These are phyloP conservation scores for Ichneumoninae sp. DNA, from an alignment of 2,888 invertebrate genomes.

Conservation along the genomic window DNA sequence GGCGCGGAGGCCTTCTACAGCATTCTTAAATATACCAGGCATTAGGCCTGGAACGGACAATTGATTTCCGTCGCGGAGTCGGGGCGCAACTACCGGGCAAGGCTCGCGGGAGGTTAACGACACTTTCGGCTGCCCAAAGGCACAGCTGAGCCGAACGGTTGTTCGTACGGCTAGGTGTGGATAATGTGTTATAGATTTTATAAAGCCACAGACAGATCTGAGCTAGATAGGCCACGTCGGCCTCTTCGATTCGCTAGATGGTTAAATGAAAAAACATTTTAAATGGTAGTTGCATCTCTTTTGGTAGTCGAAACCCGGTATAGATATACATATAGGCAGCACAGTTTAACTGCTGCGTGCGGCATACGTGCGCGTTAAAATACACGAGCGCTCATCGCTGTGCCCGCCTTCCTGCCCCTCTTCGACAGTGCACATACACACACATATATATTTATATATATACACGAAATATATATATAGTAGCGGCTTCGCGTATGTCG, in stretches of 20 bases:
- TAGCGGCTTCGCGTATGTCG: constrained; percentile 16
- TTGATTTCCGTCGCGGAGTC: constrained; percentile 72
- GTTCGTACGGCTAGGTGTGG: constrained; percentile 68
- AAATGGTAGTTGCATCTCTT: not conserved
- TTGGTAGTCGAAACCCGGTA: not conserved
- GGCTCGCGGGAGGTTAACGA: constrained; percentile 80
- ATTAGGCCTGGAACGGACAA: constrained; percentile 72
- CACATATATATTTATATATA: not conserved
- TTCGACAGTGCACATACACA: constrained; percentile 4
- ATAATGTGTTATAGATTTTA: not conserved
- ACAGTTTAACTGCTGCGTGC: not conserved
- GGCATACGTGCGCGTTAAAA: constrained; percentile 5
- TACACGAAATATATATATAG: not conserved
- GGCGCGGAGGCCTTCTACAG: not conserved
- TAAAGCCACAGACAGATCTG: not conserved
- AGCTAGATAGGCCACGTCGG: not conserved
- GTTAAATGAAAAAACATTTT: not conserved
- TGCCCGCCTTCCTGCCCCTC: constrained; percentile 9
- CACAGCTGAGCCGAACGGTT: constrained; percentile 77
- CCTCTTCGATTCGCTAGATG: not conserved
- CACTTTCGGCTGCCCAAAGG: constrained; percentile 81
- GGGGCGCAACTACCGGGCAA: constrained; percentile 64
- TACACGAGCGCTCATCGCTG: not conserved
- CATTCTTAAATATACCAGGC: constrained; percentile 30
- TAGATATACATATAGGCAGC: not conserved